phyloP scores from a whole-genome alignment of 2,888 invertebrate species.

The Ophioninae sp. region DNA sequence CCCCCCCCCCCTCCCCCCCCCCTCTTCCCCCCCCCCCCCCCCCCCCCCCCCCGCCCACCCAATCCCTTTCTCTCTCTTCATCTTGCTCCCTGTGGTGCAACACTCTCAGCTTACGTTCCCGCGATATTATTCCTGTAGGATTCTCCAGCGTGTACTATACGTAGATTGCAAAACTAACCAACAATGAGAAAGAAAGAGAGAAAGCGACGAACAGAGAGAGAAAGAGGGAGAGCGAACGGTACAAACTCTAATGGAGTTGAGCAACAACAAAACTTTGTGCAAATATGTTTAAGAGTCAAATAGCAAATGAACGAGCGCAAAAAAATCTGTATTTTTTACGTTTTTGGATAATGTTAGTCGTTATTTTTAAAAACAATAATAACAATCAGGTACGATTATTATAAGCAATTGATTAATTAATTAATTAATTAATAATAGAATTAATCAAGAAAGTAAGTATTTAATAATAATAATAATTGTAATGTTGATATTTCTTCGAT shows the following conservation, averaged over 20 bases:
- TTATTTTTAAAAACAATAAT: not conserved
- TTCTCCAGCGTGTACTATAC: constrained; percentile 10
- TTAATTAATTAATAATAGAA: not conserved
- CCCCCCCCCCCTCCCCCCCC: constrained; percentile 1
- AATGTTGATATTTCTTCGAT: too few species aligned
- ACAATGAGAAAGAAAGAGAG: not conserved
- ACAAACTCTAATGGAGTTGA: constrained; percentile 30
- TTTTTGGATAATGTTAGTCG: not conserved
- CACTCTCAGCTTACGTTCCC: constrained; percentile 48
- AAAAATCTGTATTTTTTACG: not conserved
- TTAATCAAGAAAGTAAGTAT: not conserved
- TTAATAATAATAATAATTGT: too few species aligned
- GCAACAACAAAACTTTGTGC: constrained; percentile 15
- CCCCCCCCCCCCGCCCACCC: too few species aligned
- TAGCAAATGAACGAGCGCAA: not conserved
- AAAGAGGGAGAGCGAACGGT: constrained; percentile 2
- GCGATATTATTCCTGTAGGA: constrained; percentile 38
- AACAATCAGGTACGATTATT: not conserved
- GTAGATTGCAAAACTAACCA: constrained; percentile 41
- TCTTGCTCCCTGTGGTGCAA: constrained; percentile 7
- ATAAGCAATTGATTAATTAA: not conserved
- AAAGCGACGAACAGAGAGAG: not conserved
- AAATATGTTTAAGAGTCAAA: constrained; percentile 5
- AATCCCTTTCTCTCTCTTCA: not conserved
- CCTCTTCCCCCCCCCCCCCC: not conserved